Percentiles rank a stretch among this genome's conserved stretches.
These are phyloP conservation scores for Halictus ligatus DNA, from an alignment of 2,888 invertebrate species.

Conservation along the genomic window DNA sequence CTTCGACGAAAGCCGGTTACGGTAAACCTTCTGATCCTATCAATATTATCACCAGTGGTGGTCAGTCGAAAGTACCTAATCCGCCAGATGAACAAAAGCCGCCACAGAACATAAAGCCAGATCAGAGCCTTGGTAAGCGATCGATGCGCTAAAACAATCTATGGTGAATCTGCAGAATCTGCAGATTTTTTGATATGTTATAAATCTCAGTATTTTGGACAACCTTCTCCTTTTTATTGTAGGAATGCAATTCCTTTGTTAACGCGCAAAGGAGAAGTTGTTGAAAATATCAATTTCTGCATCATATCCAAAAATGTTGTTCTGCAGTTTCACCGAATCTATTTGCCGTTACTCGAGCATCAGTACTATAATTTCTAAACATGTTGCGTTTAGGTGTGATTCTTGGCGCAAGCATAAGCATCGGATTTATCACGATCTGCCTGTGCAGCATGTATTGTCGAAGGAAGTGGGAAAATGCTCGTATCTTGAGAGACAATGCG, in stretches of 20 bases:
- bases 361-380: neutral
- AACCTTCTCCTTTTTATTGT: too few species aligned
- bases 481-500: constrained; percentile 75
- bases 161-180: neutral
- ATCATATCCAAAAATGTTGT: neutral
- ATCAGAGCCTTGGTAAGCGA: constrained; percentile 79
- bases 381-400: constrained; percentile 79
- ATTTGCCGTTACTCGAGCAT: neutral
- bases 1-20: constrained; percentile 85
- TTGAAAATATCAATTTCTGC: too few species aligned
- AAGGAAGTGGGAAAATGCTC: constrained; percentile 78
- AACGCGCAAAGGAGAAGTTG: too few species aligned
- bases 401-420: constrained; percentile 83
- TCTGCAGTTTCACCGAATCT: neutral
- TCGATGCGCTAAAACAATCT: neutral
- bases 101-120: constrained; percentile 74
- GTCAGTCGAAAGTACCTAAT: constrained; percentile 71
- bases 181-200: too few species aligned
- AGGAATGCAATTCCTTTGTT: too few species aligned
- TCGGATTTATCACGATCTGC: constrained; percentile 83
- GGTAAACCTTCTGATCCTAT: constrained; percentile 84
- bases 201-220: too few species aligned
- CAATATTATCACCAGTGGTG: constrained; percentile 79
- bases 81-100: constrained; percentile 78
- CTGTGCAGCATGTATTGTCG: constrained; percentile 82